phyloP scores from a whole-genome alignment of 2,113 vertebrate species.

The Passerina amoena region DNA sequence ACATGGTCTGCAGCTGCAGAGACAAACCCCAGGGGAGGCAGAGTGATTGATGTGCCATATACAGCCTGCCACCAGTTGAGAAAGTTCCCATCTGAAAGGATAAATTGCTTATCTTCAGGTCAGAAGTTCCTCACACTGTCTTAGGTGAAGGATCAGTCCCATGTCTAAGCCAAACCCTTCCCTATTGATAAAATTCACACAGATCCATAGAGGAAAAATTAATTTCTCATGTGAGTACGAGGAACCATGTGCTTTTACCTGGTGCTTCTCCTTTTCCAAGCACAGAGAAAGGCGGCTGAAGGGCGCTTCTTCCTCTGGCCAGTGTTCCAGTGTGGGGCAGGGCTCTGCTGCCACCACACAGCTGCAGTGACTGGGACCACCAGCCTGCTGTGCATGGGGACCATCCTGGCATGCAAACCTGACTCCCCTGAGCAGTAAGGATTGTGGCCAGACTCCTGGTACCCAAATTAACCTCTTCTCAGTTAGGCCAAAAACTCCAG shows the following conservation, averaged over 20 bases:
- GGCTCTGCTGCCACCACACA: neutral
- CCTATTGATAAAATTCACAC: neutral
- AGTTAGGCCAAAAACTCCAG: accelerated
- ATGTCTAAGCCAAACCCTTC: neutral
- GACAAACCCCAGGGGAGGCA: slow-evolving; percentile 4
- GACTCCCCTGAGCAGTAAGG: neutral
- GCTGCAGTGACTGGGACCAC: neutral
- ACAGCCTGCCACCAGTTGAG: slow-evolving; percentile 1
- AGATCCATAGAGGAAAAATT: neutral
- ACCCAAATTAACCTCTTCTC: neutral
- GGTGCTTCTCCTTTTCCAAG: neutral
- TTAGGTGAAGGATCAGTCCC: neutral
- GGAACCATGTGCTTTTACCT: neutral
- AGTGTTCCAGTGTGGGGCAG: neutral
- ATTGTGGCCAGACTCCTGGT: neutral
- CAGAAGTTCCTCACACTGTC: neutral
- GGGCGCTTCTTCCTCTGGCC: accelerated
- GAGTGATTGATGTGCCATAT: neutral
- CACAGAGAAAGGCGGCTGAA: neutral
- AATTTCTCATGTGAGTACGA: neutral
- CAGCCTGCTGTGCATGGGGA: accelerated
- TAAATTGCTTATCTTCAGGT: slow-evolving; percentile 17
- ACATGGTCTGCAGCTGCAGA: slow-evolving; percentile 40
- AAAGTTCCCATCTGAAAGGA: neutral
- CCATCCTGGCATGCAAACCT: neutral